Base-by-base conservation (phyloP, 2,888 invertebrate genomes). In the Pristionchus mayeri region DNA sequence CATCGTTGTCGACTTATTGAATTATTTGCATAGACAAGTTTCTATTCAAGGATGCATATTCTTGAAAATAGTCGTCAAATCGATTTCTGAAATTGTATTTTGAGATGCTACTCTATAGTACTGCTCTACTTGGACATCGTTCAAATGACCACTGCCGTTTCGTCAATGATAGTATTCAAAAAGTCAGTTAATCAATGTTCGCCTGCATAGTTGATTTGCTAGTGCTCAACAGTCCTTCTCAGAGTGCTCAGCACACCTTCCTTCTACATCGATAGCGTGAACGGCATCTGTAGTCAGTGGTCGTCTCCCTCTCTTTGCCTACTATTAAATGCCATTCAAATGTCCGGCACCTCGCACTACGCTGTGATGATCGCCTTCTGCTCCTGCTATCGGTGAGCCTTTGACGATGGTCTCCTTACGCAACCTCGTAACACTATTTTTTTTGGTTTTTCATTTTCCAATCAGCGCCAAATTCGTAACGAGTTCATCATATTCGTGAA, bases 321-420 rank as follows among this genome's bases (percentile, higher is more conserved):
- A 18, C 18, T 3, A 0, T 18, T 63, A 16, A 63, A 9, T 2
- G 21, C 27, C 16, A 6, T 63, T 6, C 63, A 63, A 34, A 11
- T 63, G 0, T 30, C 63, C 2, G 63, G 63, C 0, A 63, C 34
- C 3, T 18, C 34, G 3, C 63, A 63, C 18, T 63, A 63, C 21
- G 63, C 63, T 2, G 63, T 63, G 18, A 63, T 63, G 63, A 63
- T 63, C n/a, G 63, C 63, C 0, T 63, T 63, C 34, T 63, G 63
- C 6, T 30, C 63, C 2, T 63, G 63, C 63, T 63, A 63, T 34
- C 16, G 63, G 63, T 63, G 27, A 34, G 24, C 9, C 24, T 9
- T 30, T n/a, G n/a, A n/a, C n/a, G n/a, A n/a, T n/a, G n/a, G n/a
- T n/a, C n/a, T n/a, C n/a, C n/a, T n/a, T n/a, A n/a, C n/a, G n/a